A percentile compares a stretch with the other conserved stretches of the same genome.
These are phyloP conservation scores for Argyrosomus japonicus DNA, from an alignment of 2,113 vertebrate genomes.

Conservation along the genomic window DNA sequence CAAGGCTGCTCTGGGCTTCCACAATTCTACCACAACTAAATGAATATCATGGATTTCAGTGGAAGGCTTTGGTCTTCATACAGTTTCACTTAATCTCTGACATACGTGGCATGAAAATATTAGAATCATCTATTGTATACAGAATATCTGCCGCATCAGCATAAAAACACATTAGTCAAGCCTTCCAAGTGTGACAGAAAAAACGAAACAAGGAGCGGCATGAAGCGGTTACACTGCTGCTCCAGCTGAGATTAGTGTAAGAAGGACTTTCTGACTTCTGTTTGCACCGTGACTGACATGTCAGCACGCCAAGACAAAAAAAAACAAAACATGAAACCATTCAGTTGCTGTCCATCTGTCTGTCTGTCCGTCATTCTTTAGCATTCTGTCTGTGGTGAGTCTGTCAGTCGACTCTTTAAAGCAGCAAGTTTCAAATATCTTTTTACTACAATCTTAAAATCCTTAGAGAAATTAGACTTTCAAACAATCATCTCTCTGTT, in stretches of 20 bases:
- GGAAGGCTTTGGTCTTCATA: neutral
- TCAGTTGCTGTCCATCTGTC: slow-evolving; percentile 39
- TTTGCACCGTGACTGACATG: neutral
- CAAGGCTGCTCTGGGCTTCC: neutral
- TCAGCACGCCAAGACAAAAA: neutral
- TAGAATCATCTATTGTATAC: neutral
- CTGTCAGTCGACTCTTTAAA: slow-evolving; percentile 39
- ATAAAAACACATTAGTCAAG: neutral
- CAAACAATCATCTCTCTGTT: neutral
- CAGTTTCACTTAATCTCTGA: neutral
- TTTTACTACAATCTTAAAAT: slow-evolving; percentile 38
- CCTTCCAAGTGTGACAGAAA: neutral
- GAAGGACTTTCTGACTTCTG: neutral
- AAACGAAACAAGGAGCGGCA: neutral
- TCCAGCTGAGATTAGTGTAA: neutral
- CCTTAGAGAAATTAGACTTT: neutral
- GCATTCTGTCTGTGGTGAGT: slow-evolving; percentile 2
- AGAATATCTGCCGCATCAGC: neutral
- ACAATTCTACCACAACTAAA: neutral
- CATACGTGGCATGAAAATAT: neutral
- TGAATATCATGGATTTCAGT: neutral
- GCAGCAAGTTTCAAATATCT: slow-evolving; percentile 47
- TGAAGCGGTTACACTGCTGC: neutral
- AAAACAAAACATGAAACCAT: slow-evolving; percentile 33
- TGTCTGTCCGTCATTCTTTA: slow-evolving; percentile 11